Evolutionary conservation across 1,140 invertebrate genomes (phyloP), one percentile per base, ranked within the genome.

Genomic region (Pectinophora gossypiella): DNA sequence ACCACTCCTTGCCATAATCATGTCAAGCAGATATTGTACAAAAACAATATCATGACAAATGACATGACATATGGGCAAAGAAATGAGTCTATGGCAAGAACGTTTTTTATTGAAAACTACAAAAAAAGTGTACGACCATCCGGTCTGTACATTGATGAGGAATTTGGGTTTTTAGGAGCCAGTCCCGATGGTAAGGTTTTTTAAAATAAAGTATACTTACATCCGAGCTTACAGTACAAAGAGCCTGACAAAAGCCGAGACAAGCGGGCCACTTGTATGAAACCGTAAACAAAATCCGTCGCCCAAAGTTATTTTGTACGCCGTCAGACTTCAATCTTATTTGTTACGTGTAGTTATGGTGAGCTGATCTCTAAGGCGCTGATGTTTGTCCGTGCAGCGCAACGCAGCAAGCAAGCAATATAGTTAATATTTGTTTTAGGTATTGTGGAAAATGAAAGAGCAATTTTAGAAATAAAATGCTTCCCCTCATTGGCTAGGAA

Each of bases 1-100:
- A 32, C 22, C 10, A 48, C 46, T 12, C 46, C 46, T 16, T 48
- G 46, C 16, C 21, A 48, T 16, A 48, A 48, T 48, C 46, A 48
- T 48, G 46, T 48, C 15, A 48, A 48, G 15, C 13, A 12, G 6
- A 18, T 48, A 1, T 32, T 48, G 6, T 48, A 48, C 18, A 48
- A 48, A 35, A 48, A n/a, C 12, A 32, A 48, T 35, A n/a, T 16
- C 20, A 32, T 16, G 5, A 10, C n/a, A 2, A 32, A 19, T 16
- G 46, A 48, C 18, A 48, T 18, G 18, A 27, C 4, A 13, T 48
- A 48, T 32, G 46, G 46, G 5, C 46, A 48, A 48, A 21, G 19
- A 48, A 48, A 48, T 48, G 46, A 48, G 15, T 32, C 46, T 3
- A 23, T 48, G 1, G 46, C 46, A 16, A 48, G 23, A 48, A 27